Conservation (phyloP, 2,888 invertebrate species). For the Eupeodes latifasciatus region DNA sequence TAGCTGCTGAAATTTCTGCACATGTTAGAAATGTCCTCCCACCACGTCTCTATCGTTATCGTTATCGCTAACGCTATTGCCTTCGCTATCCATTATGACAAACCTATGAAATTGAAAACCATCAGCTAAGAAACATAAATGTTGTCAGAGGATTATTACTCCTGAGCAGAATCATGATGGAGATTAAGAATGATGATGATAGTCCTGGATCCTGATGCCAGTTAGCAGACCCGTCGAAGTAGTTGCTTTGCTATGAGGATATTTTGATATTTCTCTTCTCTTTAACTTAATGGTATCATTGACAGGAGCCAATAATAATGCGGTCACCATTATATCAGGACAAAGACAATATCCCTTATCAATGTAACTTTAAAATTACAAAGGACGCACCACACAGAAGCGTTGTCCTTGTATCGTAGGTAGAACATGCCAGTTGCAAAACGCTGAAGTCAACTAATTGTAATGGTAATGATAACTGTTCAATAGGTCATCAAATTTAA, state of each 20-base stretch:
- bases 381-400: slow-evolving; percentile 5
- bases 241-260: neutral
- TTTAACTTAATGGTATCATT: slow-evolving; percentile 43
- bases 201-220: neutral
- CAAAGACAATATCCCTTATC: slow-evolving; percentile 14
- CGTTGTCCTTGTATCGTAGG: neutral
- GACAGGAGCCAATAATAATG: slow-evolving; percentile 14
- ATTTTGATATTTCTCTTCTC: slow-evolving; percentile 25
- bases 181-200: slow-evolving; percentile 9
- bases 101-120: slow-evolving; percentile 8
- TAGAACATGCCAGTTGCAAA: slow-evolving; percentile 34
- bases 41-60: neutral
- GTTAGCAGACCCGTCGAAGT: neutral
- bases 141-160: slow-evolving; percentile 4
- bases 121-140: slow-evolving; percentile 4
- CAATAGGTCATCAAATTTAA: slow-evolving; percentile 46
- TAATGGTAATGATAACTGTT: slow-evolving; percentile 56
- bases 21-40: neutral
- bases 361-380: slow-evolving; percentile 50
- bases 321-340: neutral
- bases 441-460: slow-evolving; percentile 32
- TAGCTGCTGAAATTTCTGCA: slow-evolving; percentile 15
- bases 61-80: neutral
- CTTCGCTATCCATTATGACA: neutral
- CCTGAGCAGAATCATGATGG: slow-evolving; percentile 41